A percentile compares a stretch with the other conserved stretches of the same genome.
Evolutionary conservation across 2,113 vertebrate species (phyloP).

Genomic region (Eublepharis macularius): DNA sequence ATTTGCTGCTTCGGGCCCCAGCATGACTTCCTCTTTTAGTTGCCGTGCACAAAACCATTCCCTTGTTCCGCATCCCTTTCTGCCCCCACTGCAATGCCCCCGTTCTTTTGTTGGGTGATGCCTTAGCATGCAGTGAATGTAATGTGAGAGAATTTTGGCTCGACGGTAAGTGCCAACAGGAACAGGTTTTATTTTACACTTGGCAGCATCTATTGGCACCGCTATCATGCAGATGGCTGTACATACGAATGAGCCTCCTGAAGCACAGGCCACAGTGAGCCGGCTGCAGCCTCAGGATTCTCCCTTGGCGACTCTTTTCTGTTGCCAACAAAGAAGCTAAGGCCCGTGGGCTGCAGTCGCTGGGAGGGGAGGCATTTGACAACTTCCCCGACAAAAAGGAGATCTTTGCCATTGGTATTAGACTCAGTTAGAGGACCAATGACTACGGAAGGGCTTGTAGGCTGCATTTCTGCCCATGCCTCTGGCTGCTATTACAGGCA

Average conservation of each 20-base stretch:
- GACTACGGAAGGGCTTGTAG: not conserved
- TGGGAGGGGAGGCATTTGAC: not conserved
- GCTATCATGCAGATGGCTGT: not conserved
- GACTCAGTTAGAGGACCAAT: not conserved
- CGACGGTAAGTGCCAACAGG: not conserved
- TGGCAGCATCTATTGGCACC: not conserved
- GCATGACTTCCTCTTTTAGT: not conserved
- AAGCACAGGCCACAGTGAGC: slow-evolving; percentile 12
- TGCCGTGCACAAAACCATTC: rapidly evolving
- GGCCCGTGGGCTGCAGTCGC: not conserved
- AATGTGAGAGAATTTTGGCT: not conserved
- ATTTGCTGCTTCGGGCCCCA: not conserved
- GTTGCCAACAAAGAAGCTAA: not conserved
- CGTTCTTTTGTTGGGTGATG: rapidly evolving
- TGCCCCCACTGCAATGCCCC: not conserved
- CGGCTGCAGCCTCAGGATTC: not conserved
- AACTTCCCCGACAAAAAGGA: not conserved
- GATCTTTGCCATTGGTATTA: not conserved
- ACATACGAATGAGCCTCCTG: not conserved
- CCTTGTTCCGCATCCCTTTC: not conserved
- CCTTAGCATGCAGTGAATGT: not conserved
- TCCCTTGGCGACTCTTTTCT: slow-evolving; percentile 9
- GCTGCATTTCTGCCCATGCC: not conserved
- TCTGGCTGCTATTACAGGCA: not conserved
- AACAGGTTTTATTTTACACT: slow-evolving; percentile 22